Evolutionary conservation across 2,888 invertebrate genomes (phyloP), one percentile per base, ranked within the genome.

Genomic region (Sesamia inferens): DNA sequence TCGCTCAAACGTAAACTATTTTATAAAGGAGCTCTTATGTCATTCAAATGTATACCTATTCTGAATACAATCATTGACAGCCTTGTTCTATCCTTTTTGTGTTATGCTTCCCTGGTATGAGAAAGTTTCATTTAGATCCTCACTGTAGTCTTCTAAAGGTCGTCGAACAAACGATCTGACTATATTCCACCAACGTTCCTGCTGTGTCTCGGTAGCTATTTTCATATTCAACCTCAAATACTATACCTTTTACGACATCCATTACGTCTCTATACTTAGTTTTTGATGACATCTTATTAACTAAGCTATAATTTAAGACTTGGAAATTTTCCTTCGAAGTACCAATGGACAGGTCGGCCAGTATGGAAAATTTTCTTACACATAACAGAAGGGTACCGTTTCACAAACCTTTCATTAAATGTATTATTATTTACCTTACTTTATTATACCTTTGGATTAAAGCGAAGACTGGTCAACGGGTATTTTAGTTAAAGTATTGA

Each of bases 301-400:
- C 39, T 31, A 44, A 66, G 22, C 24, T 83, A 65, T 83, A 57
- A 83, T 69, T 83, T 78, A 10, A 59, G 24, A n/a, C 58, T 61
- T 24, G 84, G 55, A 76, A 73, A 66, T 61, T 71, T 72, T 74
- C 81, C 76, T 71, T 8, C 0, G 24, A 51, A 13, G 5, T 67
- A 11, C 10, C 55, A 31, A 31, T 3, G 31, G 3, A 31, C 66
- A 44, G 0, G 11, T 44, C 44, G 22, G 19, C 0, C 1, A 0
- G 19, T 8, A 16, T 62, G 84, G 84, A 82, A 82, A 82, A 82
- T 78, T 78, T 62, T 71, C 59, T 61, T 48, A 59, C 59, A 68
- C 70, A 62, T 58, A 55, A 68, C 64, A 59, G 24, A 39, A n/a
- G 6, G 11, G 5, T 22, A 42, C 63, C 11, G 61, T 79, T 66